These are phyloP conservation scores for Aphelocoma coerulescens DNA, from an alignment of 2,113 vertebrate species.

Conservation along the genomic window DNA sequence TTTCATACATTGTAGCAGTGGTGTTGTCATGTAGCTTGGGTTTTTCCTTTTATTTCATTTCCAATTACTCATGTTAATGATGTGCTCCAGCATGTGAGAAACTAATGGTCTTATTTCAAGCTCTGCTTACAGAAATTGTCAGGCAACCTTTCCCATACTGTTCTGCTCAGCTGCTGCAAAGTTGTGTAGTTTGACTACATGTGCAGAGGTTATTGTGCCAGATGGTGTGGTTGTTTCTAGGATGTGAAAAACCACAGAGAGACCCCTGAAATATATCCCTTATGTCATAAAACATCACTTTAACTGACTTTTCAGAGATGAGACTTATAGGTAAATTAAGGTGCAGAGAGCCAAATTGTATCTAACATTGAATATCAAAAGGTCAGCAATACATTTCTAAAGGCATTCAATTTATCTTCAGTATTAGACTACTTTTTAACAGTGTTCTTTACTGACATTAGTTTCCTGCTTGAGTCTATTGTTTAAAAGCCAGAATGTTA, in stretches of 20 bases:
- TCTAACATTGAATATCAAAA: not conserved
- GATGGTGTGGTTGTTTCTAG: slow-evolving; percentile 20
- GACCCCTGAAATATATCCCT: slow-evolving; percentile 14
- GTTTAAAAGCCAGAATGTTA: not conserved
- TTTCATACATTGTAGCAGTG: slow-evolving; percentile 45
- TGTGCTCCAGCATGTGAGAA: not conserved
- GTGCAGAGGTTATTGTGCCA: slow-evolving; percentile 48
- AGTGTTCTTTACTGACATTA: not conserved
- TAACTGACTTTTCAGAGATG: slow-evolving; percentile 14
- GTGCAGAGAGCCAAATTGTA: not conserved
- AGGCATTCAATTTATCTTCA: not conserved
- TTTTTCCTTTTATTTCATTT: slow-evolving; percentile 40
- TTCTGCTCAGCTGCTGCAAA: slow-evolving; percentile 8
- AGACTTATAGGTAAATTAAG: slow-evolving; percentile 18
- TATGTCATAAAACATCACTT: slow-evolving; percentile 35
- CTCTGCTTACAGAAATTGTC: not conserved
- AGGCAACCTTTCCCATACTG: not conserved
- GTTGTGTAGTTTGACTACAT: not conserved
- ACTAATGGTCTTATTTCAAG: not conserved
- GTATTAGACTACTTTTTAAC: not conserved
- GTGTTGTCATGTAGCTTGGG: slow-evolving; percentile 16
- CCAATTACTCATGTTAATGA: slow-evolving; percentile 58
- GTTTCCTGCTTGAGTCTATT: not conserved
- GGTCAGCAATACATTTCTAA: not conserved
- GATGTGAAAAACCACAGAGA: slow-evolving; percentile 29